Evolutionary conservation across 1,140 invertebrate species (phyloP).

Genomic region (Parasteatoda tepidariorum): DNA sequence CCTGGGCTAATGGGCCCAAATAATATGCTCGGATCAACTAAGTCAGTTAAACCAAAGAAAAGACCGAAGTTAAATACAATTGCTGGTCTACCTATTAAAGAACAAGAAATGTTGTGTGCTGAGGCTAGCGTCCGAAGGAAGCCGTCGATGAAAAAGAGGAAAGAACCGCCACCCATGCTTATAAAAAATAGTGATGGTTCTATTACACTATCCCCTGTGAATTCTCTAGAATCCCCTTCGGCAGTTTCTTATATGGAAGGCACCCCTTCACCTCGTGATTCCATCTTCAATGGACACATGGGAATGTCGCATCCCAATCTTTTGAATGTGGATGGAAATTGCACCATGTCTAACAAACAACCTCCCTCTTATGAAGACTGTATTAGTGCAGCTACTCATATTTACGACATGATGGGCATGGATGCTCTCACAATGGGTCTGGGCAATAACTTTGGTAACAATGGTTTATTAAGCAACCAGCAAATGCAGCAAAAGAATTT

Average conservation of each 20-base stretch:
- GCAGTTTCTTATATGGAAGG: constrained; percentile 49
- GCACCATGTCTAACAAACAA: constrained; percentile 40
- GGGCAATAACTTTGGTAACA: constrained; percentile 21
- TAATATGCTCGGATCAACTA: constrained; percentile 71
- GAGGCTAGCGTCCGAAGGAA: constrained; percentile 56
- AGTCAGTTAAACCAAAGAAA: constrained; percentile 80
- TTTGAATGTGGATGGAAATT: constrained; percentile 49
- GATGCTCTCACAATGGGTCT: constrained; percentile 28
- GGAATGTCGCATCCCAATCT: constrained; percentile 66
- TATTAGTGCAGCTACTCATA: constrained; percentile 74
- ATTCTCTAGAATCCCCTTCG: constrained; percentile 64
- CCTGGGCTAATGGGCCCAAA: constrained; percentile 82
- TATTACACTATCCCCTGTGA: constrained; percentile 58
- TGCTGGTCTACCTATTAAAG: constrained; percentile 59
- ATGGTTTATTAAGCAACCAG: constrained; percentile 17
- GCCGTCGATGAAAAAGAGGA: constrained; percentile 47
- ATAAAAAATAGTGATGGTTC: constrained; percentile 59
- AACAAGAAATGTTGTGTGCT: constrained; percentile 24
- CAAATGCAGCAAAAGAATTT: constrained; percentile 28
- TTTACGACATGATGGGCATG: constrained; percentile 50
- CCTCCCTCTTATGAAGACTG: constrained; percentile 87
- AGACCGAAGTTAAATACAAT: constrained; percentile 71
- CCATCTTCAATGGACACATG: constrained; percentile 64
- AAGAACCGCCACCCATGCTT: constrained; percentile 63
- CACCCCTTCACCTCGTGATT: constrained; percentile 69